Base-by-base conservation (phyloP, 2,113 vertebrate species). In the Canis aureus region DNA sequence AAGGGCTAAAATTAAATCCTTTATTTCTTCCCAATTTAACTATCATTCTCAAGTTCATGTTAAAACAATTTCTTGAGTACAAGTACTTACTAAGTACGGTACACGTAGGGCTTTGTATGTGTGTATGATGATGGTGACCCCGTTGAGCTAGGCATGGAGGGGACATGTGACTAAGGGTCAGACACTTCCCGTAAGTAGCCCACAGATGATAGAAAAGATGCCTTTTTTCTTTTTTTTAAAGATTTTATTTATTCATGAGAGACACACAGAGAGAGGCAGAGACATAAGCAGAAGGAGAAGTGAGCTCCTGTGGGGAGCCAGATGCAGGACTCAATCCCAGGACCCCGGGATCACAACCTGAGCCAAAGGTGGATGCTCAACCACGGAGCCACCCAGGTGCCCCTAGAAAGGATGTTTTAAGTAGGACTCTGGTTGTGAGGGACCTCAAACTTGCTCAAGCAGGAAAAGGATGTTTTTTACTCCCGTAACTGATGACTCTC, bases 21-120 rank as follows among this genome's bases (percentile, higher is more conserved):
- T 76, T 51, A 29, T 91, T 93, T 97, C 73, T 35, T 96, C 35
- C 80, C 78, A 91, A 16, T 71, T 76, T 73, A 94, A 86, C 49
- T 82, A 57, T 78, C 71, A 51, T 89, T 94, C 25, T 83, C 85
- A 67, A 74, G 73, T 91, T 76, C 80, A 53, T 27, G 43, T 89
- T 27, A 49, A 23, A 78, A 79, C 29, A 27, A 55, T 81, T 91
- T 90, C 35, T 91, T 20, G 51, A 92, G 49, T 38, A 19, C 25
- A 60, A 20, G 29, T 76, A 16, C 69, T 94, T 57, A 43, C 32
- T 84, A 15, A 23, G 32, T 32, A 4, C 23, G 29, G 11, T 15
- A 17, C 27, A 13, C 5, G 3, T 15, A 22, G 91, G 69, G n/a
- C 7, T 67, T 35, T 27, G 69, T 73, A 29, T 16, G 32, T 8